phyloP scores from a whole-genome alignment of 2,888 invertebrate genomes.

The Platypus cylindrus region DNA sequence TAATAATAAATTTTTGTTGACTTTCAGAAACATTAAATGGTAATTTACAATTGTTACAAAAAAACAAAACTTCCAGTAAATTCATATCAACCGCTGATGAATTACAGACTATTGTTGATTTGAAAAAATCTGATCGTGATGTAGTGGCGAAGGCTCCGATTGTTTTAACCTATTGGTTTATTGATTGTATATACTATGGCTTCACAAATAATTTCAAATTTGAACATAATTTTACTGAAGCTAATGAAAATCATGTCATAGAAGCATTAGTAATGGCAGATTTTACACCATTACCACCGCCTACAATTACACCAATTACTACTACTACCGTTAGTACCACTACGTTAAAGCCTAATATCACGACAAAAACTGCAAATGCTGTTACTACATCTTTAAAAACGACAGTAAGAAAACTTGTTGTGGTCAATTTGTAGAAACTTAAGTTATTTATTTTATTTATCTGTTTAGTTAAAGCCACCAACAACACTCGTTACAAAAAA shows the following conservation, averaged over 20 bases:
- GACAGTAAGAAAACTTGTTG: constrained; percentile 5
- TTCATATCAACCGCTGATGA: constrained; percentile 52
- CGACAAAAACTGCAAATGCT: constrained; percentile 15
- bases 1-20: too few species aligned
- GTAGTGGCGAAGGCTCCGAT: constrained; percentile 45
- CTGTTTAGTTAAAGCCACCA: too few species aligned
- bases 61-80: constrained; percentile 40
- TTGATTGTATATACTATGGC: constrained; percentile 61
- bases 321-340: constrained; percentile 22
- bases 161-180: constrained; percentile 63
- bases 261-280: constrained; percentile 62
- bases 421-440: too few species aligned
- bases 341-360: constrained; percentile 12
- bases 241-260: constrained; percentile 46
- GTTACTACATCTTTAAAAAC: constrained; percentile 17
- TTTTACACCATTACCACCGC: constrained; percentile 44
- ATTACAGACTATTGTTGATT: constrained; percentile 44
- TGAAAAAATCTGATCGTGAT: constrained; percentile 48
- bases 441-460: too few species aligned
- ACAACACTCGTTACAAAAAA: constrained; percentile 5
- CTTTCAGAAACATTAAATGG: constrained; percentile 55
- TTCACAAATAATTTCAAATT: constrained; percentile 48
- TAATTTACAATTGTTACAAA: constrained; percentile 49
- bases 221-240: constrained; percentile 48
- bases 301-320: constrained; percentile 30